Evolutionary conservation across 2,113 vertebrate species (phyloP).

Genomic region (Sylvia atricapilla): DNA sequence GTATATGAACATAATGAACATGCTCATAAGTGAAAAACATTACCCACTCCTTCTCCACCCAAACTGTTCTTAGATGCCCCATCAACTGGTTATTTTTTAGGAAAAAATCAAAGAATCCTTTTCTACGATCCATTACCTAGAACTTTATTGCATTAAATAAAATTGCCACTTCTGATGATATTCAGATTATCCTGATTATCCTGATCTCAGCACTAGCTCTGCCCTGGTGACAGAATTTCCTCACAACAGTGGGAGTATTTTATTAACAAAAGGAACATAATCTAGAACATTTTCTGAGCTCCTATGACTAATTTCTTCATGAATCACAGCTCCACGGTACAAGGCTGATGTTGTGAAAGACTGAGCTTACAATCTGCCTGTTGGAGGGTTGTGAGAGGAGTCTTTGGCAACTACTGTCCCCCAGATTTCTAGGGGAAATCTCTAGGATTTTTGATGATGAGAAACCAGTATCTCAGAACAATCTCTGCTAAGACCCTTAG

Average conservation of each 20-base stretch:
- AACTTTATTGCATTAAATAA: background rate
- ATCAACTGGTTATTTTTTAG: background rate
- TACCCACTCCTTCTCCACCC: background rate
- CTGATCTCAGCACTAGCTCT: background rate
- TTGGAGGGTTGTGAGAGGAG: background rate
- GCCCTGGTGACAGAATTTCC: background rate
- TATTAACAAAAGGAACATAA: background rate
- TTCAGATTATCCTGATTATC: background rate
- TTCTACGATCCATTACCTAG: background rate
- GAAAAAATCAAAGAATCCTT: background rate
- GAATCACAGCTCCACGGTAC: background rate
- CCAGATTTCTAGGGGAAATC: background rate
- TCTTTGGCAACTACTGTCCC: background rate
- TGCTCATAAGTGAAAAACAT: background rate
- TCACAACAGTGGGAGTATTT: background rate
- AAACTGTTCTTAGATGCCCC: background rate
- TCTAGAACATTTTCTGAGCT: background rate
- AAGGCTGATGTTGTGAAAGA: background rate
- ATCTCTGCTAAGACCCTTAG: background rate
- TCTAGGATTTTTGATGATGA: background rate
- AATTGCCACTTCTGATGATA: background rate
- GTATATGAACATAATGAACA: background rate
- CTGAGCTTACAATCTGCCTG: background rate
- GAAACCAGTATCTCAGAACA: background rate
- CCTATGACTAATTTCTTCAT: background rate